phyloP scores from a whole-genome alignment of 2,113 vertebrate species.

The Tragelaphus strepsiceros region DNA sequence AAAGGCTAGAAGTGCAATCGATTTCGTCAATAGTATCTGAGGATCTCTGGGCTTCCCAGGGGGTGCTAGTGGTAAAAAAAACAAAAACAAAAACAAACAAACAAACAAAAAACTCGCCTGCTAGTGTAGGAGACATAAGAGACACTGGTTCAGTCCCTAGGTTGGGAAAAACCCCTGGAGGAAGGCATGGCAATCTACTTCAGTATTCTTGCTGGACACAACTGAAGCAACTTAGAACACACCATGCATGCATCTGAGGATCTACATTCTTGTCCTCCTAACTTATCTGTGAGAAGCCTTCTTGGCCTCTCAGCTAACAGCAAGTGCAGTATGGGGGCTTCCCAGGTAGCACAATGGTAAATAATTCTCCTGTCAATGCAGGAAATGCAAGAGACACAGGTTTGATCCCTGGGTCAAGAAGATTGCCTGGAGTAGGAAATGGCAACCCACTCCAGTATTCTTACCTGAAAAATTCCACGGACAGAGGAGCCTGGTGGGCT shows the following conservation, averaged over 20 bases:
- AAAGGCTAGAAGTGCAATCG: not conserved
- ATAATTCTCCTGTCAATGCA: not conserved
- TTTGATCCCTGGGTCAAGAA: not conserved
- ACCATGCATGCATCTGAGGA: not conserved
- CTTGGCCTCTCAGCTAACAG: not conserved
- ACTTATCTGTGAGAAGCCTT: not conserved
- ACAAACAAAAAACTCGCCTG: not conserved
- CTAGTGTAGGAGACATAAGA: not conserved
- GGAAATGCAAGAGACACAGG: rapidly evolving
- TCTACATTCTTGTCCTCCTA: not conserved
- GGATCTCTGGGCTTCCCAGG: not conserved
- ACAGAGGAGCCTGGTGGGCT: not conserved
- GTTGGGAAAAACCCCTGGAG: not conserved
- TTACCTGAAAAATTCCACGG: not conserved
- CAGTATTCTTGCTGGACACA: not conserved
- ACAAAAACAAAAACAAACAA: rapidly evolving
- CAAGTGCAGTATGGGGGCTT: not conserved
- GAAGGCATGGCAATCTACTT: not conserved
- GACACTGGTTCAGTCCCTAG: not conserved
- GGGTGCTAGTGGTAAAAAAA: not conserved
- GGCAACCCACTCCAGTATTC: not conserved
- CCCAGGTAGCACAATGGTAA: not conserved
- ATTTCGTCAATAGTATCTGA: not conserved
- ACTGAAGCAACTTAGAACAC: not conserved
- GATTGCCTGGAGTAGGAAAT: not conserved